These are phyloP conservation scores for Elgaria multicarinata DNA, from an alignment of 2,113 vertebrate species.

Conservation along the genomic window DNA sequence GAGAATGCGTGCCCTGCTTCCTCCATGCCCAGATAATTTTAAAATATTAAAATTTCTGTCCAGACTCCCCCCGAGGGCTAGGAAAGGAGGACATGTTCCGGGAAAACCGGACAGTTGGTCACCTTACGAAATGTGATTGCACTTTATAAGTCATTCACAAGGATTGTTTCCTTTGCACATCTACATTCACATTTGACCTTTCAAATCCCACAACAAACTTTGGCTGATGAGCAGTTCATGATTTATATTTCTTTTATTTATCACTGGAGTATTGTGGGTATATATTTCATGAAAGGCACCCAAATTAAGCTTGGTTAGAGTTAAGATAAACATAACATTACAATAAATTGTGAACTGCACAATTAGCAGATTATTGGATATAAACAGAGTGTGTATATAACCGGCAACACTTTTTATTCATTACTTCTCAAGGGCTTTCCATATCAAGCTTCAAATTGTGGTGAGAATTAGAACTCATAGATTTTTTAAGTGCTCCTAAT, in stretches of 20 bases:
- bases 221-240: not conserved
- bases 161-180: not conserved
- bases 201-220: too few species aligned
- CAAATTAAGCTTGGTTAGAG: not conserved
- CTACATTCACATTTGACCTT: not conserved
- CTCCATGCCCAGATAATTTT: too few species aligned
- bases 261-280: not conserved
- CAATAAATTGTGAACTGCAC: not conserved
- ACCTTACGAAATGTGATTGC: too few species aligned
- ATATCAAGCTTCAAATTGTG: not conserved
- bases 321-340: not conserved
- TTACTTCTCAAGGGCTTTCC: not conserved
- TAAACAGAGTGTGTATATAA: not conserved
- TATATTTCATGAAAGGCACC: not conserved
- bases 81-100: too few species aligned
- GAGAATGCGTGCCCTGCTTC: too few species aligned
- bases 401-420: not conserved
- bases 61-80: too few species aligned
- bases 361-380: not conserved
- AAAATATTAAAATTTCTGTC: too few species aligned
- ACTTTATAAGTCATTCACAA: too few species aligned
- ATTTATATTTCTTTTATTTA: not conserved
- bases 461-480: not conserved
- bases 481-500: not conserved
- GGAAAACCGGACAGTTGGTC: too few species aligned